Evolutionary conservation across 2,888 invertebrate genomes (phyloP), one percentile per base, ranked within the genome.

Genomic region (Agrochola lychnidis): DNA sequence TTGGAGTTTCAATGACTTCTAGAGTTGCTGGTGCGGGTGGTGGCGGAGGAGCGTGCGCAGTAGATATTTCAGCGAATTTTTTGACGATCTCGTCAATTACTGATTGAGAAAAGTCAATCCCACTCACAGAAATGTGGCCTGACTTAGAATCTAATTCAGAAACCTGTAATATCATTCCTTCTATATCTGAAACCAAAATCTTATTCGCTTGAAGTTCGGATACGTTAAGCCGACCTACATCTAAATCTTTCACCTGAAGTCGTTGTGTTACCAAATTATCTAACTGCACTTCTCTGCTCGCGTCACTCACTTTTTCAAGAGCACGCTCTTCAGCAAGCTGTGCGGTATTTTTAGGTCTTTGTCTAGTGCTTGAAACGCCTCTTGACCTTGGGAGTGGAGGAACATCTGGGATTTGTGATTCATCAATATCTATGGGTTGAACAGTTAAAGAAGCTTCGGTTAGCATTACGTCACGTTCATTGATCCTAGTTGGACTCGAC

Each of bases 141-240:
- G 97, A 97, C 90, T 97, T 97, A 10, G 98, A 98, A 87, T 97
- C 97, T 79, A 98, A 95, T 90, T 98, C 98, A 70, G 98, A 97
- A 0, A 98, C 97, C 82, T 97, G 97, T 83, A 98, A 97, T 56
- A 98, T 97, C 87, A 97, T 97, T 10, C 98, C 98, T 90, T 98
- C 98, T 79, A 98, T 97, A 92, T 98, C 98, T 0, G 98, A 98
- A 0, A 98, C 98, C 70, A 98, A 96, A 81, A 98, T 98, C 92
- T 98, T 98, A 74, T 97, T 98, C 0, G 98, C 98, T 92, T 98
- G 98, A 62, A 98, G 94, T 88, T 98, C 98, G 76, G 98, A 98
- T 0, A 98, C 98, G 83, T 97, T 98, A 36, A 99, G 92, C 70
- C 98, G 97, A 75, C 98, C 98, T 0, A 99, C 98, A 90, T 98